Conservation (phyloP, 2,888 invertebrate species). For the Schizaphis graminum region DNA sequence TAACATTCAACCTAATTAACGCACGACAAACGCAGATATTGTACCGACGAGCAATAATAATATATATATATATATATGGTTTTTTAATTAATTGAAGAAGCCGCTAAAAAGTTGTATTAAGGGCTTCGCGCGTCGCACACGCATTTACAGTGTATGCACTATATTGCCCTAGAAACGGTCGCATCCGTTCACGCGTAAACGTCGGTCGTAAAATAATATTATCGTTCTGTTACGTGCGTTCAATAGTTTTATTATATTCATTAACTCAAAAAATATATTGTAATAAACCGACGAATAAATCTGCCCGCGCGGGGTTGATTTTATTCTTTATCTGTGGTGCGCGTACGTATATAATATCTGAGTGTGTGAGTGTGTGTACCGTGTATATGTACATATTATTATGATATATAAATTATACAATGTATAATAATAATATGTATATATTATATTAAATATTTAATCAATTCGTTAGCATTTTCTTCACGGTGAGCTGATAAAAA, state of each 20-base stretch:
- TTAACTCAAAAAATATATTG: not conserved
- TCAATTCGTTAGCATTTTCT: slow-evolving; percentile 51
- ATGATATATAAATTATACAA: not conserved
- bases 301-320: not conserved
- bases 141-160: not conserved
- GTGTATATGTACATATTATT: not conserved
- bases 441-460: not conserved
- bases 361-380: not conserved
- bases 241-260: not conserved
- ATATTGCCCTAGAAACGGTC: not conserved
- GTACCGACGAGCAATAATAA: not conserved
- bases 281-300: not conserved
- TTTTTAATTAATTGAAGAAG: slow-evolving; percentile 61
- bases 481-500: slow-evolving; percentile 29
- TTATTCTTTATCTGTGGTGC: not conserved
- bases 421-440: not conserved
- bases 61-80: not conserved
- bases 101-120: slow-evolving; percentile 23
- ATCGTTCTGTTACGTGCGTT: not conserved
- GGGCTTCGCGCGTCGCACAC: slow-evolving; percentile 18
- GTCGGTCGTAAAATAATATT: not conserved
- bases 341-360: not conserved
- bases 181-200: not conserved
- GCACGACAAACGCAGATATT: not conserved
- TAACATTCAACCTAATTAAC: not conserved